phyloP scores from a whole-genome alignment of 1,140 invertebrate species.

The Micrasema minimum region DNA sequence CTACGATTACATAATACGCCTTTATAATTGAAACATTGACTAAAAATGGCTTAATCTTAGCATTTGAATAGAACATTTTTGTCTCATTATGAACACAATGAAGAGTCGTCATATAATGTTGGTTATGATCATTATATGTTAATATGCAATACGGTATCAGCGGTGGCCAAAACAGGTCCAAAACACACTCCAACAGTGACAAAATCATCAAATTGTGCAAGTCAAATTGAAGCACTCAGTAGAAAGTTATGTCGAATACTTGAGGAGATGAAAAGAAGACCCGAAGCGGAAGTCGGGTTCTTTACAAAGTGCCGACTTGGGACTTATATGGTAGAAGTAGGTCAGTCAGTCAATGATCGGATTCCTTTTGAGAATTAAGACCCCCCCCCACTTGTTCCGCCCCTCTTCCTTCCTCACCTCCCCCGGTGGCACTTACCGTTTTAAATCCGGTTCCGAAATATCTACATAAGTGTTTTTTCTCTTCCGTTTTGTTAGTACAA shows the following conservation, averaged over 20 bases:
- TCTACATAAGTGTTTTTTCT: too few species aligned
- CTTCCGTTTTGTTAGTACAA: too few species aligned
- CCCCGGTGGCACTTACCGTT: constrained; percentile 14
- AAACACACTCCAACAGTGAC: too few species aligned
- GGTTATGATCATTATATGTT: constrained; percentile 35
- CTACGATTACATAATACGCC: too few species aligned
- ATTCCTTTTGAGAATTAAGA: constrained; percentile 26
- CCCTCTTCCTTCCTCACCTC: neutral
- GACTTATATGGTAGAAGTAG: constrained; percentile 24
- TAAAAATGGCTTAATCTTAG: too few species aligned
- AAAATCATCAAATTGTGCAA: constrained; percentile 6
- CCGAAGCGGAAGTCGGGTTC: too few species aligned
- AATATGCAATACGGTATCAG: constrained; percentile 33
- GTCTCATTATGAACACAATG: constrained; percentile 18
- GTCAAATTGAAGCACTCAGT: constrained; percentile 7
- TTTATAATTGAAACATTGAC: too few species aligned
- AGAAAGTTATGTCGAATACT: too few species aligned
- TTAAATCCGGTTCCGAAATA: constrained; percentile 28
- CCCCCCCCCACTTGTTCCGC: neutral
- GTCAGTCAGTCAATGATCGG: constrained; percentile 37
- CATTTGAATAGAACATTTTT: too few species aligned
- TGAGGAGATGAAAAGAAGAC: too few species aligned
- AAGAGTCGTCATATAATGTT: neutral
- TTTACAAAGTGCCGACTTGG: too few species aligned
- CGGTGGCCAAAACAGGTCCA: too few species aligned